These are phyloP conservation scores for Mustela lutreola DNA, from an alignment of 2,113 vertebrate genomes.

Conservation along the genomic window DNA sequence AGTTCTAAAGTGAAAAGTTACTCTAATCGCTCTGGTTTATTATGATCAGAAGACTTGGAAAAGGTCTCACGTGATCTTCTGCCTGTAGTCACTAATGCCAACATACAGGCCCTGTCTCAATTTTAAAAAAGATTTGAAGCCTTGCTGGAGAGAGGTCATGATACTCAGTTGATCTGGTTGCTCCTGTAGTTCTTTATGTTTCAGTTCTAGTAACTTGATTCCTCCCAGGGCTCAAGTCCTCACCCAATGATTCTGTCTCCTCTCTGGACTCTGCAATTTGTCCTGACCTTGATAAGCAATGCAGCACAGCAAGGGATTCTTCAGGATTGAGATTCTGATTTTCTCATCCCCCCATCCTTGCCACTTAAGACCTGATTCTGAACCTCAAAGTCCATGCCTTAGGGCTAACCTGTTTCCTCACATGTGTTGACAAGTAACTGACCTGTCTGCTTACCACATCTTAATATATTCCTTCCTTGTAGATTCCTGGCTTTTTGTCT, in stretches of 20 bases:
- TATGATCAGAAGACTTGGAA: not conserved
- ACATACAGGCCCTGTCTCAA: not conserved
- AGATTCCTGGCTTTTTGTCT: not conserved
- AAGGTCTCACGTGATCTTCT: not conserved
- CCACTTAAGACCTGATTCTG: not conserved
- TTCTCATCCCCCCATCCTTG: not conserved
- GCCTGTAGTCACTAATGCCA: not conserved
- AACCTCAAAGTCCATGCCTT: not conserved
- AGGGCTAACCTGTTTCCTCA: not conserved
- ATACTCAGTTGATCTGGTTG: not conserved
- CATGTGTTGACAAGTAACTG: not conserved
- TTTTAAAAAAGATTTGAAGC: constrained; percentile 39
- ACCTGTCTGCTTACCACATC: not conserved
- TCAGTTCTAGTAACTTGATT: not conserved
- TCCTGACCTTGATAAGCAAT: not conserved
- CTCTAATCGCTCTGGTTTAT: not conserved
- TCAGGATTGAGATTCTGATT: not conserved
- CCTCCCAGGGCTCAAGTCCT: not conserved
- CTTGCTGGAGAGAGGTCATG: not conserved
- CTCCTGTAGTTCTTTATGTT: not conserved
- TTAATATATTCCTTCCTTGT: not conserved
- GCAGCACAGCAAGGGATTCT: not conserved
- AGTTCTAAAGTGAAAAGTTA: not conserved
- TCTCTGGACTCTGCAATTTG: not conserved
- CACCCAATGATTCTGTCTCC: not conserved